Conservation (phyloP, 2,888 invertebrate genomes). For the Rutpela maculata region DNA sequence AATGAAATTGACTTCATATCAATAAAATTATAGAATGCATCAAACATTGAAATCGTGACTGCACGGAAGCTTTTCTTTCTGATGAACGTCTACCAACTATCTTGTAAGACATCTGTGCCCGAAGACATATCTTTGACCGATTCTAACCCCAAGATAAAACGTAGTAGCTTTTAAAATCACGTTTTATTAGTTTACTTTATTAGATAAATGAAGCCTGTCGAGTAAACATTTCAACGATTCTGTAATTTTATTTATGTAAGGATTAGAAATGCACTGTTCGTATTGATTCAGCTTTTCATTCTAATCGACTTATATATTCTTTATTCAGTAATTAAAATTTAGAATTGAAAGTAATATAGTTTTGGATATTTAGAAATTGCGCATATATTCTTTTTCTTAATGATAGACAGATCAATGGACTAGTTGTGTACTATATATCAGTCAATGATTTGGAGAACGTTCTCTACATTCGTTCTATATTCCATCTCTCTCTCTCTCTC, state of each 20-base stretch:
- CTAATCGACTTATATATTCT: no score
- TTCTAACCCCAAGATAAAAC: conserved; percentile 40
- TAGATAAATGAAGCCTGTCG: conserved; percentile 34
- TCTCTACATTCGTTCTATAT: no score
- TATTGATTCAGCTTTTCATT: no score
- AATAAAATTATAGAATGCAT: conserved; percentile 50
- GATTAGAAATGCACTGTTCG: neutral
- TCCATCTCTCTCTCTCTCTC: no score
- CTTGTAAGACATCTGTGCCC: conserved; percentile 40
- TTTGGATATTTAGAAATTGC: no score
- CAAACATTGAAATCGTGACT: conserved; percentile 50
- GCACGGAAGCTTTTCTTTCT: conserved; percentile 50
- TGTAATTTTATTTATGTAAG: neutral
- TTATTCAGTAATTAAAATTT: no score
- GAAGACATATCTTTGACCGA: conserved; percentile 38
- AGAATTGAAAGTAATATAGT: no score
- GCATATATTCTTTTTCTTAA: no score
- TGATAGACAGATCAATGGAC: no score
- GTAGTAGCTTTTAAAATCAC: conserved; percentile 42
- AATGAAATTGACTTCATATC: conserved; percentile 23
- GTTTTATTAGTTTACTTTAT: conserved; percentile 38
- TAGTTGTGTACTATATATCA: no score
- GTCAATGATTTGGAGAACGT: no score
- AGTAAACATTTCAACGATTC: conserved; percentile 1
- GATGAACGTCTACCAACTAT: conserved; percentile 46